These are phyloP conservation scores for Turritopsis rubra DNA, from an alignment of 30 jellyfish, hydroid and myxozoan genomes.

Conservation along the genomic window DNA sequence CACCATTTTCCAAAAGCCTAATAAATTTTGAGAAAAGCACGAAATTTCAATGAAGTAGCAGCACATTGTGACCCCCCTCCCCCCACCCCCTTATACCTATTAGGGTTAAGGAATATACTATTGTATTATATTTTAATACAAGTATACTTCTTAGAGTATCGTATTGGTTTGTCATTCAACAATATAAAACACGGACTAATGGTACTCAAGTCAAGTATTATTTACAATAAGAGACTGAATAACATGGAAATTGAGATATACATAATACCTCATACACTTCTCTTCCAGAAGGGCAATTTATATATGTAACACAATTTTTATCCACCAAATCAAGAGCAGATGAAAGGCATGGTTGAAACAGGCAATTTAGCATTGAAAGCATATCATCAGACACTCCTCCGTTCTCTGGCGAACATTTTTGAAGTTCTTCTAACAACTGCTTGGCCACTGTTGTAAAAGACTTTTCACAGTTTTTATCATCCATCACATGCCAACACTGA, in stretches of 20 bases:
- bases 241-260: neutral
- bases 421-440: neutral
- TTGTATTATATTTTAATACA: too few relatives aligned
- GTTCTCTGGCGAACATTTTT: neutral
- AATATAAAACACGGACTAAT: too few relatives aligned
- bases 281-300: neutral
- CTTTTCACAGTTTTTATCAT: neutral
- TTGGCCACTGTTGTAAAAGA: neutral
- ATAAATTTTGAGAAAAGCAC: too few relatives aligned
- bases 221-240: too few relatives aligned
- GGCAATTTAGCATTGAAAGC: neutral
- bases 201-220: too few relatives aligned
- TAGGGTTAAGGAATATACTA: too few relatives aligned
- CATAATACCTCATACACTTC: neutral
- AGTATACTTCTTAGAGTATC: too few relatives aligned
- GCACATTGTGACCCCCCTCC: too few relatives aligned
- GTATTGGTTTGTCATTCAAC: too few relatives aligned
- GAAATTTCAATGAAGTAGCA: too few relatives aligned
- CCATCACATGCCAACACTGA: neutral
- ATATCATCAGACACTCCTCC: slow-evolving; percentile 1
- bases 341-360: neutral
- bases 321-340: neutral
- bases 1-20: too few relatives aligned
- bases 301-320: slow-evolving; percentile 1
- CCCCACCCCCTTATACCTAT: too few relatives aligned